A percentile compares a stretch with the other conserved stretches of the same genome.
These are phyloP conservation scores for Drosophila merina DNA, from an alignment of 2,888 invertebrate species.

Conservation along the genomic window DNA sequence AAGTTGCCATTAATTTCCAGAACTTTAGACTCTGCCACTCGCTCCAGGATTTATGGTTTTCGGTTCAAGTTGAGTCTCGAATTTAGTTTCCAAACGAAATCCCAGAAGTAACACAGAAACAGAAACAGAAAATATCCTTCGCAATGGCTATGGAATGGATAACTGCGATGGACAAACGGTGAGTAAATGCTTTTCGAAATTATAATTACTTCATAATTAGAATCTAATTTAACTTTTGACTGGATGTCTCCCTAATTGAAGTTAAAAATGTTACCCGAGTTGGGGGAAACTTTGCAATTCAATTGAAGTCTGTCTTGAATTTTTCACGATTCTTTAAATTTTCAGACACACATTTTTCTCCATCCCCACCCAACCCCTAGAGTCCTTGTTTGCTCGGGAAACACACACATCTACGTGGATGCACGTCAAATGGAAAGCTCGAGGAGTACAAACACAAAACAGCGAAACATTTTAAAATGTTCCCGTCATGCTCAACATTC, in stretches of 20 bases:
- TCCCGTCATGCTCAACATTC: slow-evolving; percentile 67
- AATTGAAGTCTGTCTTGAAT: slow-evolving; percentile 2
- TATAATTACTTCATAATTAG: slow-evolving; percentile 2
- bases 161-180: slow-evolving; percentile 86
- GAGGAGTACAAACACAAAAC: slow-evolving; percentile 36
- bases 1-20: slow-evolving; percentile 31
- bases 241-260: neutral
- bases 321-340: slow-evolving; percentile 25
- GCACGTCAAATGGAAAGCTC: slow-evolving; percentile 27
- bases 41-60: slow-evolving; percentile 24
- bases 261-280: neutral
- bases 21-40: slow-evolving; percentile 33
- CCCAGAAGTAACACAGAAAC: neutral
- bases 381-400: slow-evolving; percentile 22
- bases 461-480: slow-evolving; percentile 57
- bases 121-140: slow-evolving; percentile 8
- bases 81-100: slow-evolving; percentile 12
- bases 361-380: neutral
- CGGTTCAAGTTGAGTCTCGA: slow-evolving; percentile 46
- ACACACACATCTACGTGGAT: slow-evolving; percentile 14
- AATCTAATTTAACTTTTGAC: neutral
- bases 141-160: slow-evolving; percentile 86
- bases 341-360: slow-evolving; percentile 19
- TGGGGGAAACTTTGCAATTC: slow-evolving; percentile 9
- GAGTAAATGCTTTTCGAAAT: slow-evolving; percentile 45